These are phyloP conservation scores for Dromaius novaehollandiae DNA, from an alignment of 2,113 vertebrate species.

Conservation along the genomic window DNA sequence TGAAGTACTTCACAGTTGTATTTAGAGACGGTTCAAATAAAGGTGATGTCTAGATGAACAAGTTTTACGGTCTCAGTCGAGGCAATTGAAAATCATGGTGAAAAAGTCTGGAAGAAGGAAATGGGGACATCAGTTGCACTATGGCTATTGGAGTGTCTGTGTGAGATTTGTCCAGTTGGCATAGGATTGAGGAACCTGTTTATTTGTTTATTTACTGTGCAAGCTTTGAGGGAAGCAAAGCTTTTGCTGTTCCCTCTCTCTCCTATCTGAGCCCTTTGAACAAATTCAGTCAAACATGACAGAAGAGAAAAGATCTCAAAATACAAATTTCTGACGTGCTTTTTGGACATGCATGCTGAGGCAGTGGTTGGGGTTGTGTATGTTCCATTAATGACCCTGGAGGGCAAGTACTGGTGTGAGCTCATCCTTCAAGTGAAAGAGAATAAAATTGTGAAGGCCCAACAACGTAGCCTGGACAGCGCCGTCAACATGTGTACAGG, in stretches of 20 bases:
- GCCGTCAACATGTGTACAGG: not conserved
- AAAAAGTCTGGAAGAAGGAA: not conserved
- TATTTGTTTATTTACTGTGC: not conserved
- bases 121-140: not conserved
- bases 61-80: not conserved
- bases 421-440: not conserved
- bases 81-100: not conserved
- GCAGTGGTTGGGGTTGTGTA: not conserved
- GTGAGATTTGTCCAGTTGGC: not conserved
- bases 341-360: not conserved
- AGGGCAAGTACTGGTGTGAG: not conserved
- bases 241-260: not conserved
- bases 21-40: not conserved
- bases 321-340: not conserved
- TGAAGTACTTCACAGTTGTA: not conserved
- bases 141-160: not conserved
- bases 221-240: not conserved
- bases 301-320: not conserved
- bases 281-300: not conserved
- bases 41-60: not conserved
- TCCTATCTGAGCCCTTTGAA: not conserved
- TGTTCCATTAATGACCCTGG: not conserved
- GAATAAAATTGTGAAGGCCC: not conserved
- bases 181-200: not conserved
- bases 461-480: not conserved